phyloP scores from a whole-genome alignment of 2,113 vertebrate genomes.

The Daphoenositta chrysoptera region DNA sequence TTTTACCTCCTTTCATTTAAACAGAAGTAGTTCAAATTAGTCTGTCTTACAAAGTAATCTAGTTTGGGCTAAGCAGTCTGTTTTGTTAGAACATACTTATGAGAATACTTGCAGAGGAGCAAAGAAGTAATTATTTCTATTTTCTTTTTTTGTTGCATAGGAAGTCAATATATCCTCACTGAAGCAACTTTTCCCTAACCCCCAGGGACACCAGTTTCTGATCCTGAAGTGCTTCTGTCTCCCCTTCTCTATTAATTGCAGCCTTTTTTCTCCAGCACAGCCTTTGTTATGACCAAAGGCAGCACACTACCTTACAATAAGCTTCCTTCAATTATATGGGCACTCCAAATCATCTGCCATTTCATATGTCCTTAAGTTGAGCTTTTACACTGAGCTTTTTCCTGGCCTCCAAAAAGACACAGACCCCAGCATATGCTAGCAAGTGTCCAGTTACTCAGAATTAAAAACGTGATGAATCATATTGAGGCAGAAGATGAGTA shows the following conservation, averaged over 20 bases:
- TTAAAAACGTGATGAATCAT: not conserved
- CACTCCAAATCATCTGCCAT: not conserved
- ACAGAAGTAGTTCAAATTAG: not conserved
- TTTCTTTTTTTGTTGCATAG: not conserved
- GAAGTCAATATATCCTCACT: not conserved
- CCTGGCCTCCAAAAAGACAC: not conserved
- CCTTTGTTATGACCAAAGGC: not conserved
- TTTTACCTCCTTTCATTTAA: not conserved
- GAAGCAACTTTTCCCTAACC: not conserved
- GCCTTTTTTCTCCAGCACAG: not conserved
- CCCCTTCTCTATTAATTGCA: not conserved
- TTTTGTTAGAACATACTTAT: not conserved
- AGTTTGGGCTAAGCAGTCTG: not conserved
- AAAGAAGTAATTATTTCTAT: not conserved
- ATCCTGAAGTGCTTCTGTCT: not conserved
- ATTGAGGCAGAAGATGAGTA: not conserved
- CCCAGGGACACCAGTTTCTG: not conserved
- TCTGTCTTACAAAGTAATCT: not conserved
- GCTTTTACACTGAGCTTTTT: not conserved
- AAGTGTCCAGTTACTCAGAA: not conserved
- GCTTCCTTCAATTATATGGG: not conserved
- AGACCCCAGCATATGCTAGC: not conserved
- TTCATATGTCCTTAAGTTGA: not conserved
- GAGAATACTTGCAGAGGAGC: not conserved
- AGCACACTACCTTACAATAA: not conserved